phyloP scores from a whole-genome alignment of 2,113 vertebrate genomes.

The Merops nubicus region DNA sequence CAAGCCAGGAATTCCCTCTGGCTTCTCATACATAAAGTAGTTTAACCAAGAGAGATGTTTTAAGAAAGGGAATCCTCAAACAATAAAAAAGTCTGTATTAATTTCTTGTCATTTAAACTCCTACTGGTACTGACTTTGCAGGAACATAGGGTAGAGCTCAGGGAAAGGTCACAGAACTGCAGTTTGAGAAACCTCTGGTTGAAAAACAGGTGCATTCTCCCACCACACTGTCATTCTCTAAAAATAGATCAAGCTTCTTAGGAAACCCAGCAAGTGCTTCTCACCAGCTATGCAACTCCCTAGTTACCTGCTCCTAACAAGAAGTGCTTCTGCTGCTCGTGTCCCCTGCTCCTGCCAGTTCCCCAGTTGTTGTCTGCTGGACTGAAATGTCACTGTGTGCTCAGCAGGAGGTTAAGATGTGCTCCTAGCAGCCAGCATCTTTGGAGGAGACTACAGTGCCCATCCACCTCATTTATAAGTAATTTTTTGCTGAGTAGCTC shows the following conservation, averaged over 20 bases:
- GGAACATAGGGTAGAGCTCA: background rate
- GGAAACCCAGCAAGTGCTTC: background rate
- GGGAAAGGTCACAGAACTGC: background rate
- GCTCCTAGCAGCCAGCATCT: background rate
- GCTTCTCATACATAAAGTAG: background rate
- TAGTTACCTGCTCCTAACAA: background rate
- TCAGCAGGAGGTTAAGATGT: background rate
- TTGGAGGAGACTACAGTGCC: background rate
- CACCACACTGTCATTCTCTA: background rate
- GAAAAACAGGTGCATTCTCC: background rate
- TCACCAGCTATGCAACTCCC: background rate
- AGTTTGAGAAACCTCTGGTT: background rate
- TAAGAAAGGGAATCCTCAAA: background rate
- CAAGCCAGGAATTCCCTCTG: background rate
- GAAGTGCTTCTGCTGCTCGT: background rate
- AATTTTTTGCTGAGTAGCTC: background rate
- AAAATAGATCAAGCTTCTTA: background rate
- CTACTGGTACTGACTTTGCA: background rate
- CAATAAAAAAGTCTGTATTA: background rate
- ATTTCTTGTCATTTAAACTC: background rate
- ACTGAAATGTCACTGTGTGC: accelerated
- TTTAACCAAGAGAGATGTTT: background rate
- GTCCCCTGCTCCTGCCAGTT: background rate
- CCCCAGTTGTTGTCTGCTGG: background rate
- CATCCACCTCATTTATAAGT: accelerated